These are phyloP conservation scores for Microctenopoma stevenorrisi DNA, from an alignment of 2,797 vertebrate species.

Conservation along the genomic window DNA sequence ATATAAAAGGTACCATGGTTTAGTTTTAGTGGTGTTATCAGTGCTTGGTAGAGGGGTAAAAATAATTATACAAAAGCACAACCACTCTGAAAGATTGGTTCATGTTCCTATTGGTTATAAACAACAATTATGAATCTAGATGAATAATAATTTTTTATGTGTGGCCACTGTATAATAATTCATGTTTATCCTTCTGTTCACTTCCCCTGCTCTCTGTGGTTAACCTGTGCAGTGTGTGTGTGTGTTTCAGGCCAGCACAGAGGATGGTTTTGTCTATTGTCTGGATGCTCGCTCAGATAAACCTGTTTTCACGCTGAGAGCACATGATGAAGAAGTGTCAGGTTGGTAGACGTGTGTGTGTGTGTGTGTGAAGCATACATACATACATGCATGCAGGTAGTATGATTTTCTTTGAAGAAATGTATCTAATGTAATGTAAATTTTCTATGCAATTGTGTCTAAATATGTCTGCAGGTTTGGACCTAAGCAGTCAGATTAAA, in stretches of 20 bases:
- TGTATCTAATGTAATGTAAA: conserved; percentile 6
- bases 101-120: not conserved
- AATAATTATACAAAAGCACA: not conserved
- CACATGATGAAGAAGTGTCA: conserved; percentile 94
- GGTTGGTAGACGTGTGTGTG: conserved; percentile 76
- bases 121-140: not conserved
- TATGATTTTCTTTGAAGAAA: not conserved
- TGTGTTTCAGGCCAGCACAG: conserved; percentile 91
- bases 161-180: not conserved
- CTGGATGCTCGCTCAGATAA: conserved; percentile 96
- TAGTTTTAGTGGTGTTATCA: not conserved
- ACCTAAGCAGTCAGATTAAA: conserved; percentile 95
- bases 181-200: not conserved
- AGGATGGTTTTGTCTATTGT: conserved; percentile 97
- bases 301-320: conserved; percentile 93
- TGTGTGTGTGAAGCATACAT: no score
- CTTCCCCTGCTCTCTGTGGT: not conserved
- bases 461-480: conserved; percentile 83
- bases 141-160: not conserved
- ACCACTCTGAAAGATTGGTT: not conserved
- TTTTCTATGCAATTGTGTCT: not conserved
- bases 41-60: not conserved
- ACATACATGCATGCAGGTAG: no score
- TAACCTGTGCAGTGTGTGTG: not conserved
- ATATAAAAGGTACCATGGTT: no score